phyloP scores from a whole-genome alignment of 2,888 invertebrate genomes.

The Sylvicola cinctus region DNA sequence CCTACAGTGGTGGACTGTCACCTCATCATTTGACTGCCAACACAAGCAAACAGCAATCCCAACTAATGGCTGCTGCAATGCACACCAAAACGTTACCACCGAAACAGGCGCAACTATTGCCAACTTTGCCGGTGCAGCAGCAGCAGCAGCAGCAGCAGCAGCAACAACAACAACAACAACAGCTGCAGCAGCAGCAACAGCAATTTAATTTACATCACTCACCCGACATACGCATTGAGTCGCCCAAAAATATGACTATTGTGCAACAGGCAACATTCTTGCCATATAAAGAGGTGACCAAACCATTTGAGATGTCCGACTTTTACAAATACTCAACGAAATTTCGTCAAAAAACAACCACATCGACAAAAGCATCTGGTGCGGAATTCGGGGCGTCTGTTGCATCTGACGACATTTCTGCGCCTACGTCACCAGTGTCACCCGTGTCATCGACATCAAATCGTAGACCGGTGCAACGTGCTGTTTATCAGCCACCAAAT shows the following conservation, averaged over 20 bases:
- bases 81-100: not conserved
- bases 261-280: slow-evolving; percentile 78
- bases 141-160: slow-evolving; percentile 7
- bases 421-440: too few relatives aligned
- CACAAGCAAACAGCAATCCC: not conserved
- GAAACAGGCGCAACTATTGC: too few relatives aligned
- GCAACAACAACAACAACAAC: slow-evolving; percentile 1
- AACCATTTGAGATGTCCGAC: slow-evolving; percentile 95
- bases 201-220: slow-evolving; percentile 1
- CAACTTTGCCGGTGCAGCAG: not conserved
- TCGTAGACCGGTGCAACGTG: too few relatives aligned
- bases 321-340: slow-evolving; percentile 96
- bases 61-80: too few relatives aligned
- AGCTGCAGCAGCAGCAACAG: slow-evolving; percentile 6
- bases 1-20: not conserved
- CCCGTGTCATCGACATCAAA: too few relatives aligned
- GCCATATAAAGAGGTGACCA: slow-evolving; percentile 81
- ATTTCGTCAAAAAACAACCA: slow-evolving; percentile 55
- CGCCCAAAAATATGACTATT: slow-evolving; percentile 64
- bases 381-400: too few relatives aligned
- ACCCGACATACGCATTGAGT: slow-evolving; percentile 35
- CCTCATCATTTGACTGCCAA: not conserved
- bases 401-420: too few relatives aligned
- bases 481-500: too few relatives aligned
- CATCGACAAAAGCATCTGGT: too few relatives aligned